Evolutionary conservation across 2,888 invertebrate species (phyloP).

Genomic region (Nemotelus pantherinus): DNA sequence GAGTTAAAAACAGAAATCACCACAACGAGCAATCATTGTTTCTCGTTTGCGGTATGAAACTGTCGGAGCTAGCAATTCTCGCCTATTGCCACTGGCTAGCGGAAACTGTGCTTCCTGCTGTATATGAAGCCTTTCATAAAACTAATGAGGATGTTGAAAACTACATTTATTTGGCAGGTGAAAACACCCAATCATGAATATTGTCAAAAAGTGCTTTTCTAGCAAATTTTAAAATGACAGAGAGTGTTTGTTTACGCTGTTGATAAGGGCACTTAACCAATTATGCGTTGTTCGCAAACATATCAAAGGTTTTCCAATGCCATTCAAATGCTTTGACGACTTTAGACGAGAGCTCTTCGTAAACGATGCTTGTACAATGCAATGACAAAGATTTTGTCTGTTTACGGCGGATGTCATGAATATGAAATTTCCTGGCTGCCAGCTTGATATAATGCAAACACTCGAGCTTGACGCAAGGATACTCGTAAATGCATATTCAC

Average conservation of each 20-base stretch:
- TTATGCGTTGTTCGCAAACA: not conserved
- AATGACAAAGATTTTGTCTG: not conserved
- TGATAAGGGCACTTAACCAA: constrained; percentile 1
- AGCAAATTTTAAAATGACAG: not conserved
- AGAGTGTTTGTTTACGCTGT: not conserved
- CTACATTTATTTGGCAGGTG: too few relatives aligned
- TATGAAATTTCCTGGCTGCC: not conserved
- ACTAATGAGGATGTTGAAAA: too few relatives aligned
- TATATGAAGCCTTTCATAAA: too few relatives aligned
- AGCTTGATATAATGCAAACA: constrained; percentile 2
- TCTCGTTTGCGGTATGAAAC: not conserved
- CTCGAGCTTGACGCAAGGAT: not conserved
- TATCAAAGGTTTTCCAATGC: not conserved
- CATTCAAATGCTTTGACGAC: constrained; percentile 10
- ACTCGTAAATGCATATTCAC: not conserved
- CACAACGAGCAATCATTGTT: constrained; percentile 14
- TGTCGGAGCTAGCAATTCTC: not conserved
- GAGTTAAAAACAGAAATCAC: constrained; percentile 22
- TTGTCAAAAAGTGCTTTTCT: too few relatives aligned
- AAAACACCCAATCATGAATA: too few relatives aligned
- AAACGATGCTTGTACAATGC: not conserved
- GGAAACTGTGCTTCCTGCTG: too few relatives aligned
- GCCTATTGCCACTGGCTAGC: not conserved
- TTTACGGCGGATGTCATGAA: constrained; percentile 4
- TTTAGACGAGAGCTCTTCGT: not conserved